Conservation (phyloP, 2,888 invertebrate species). For the Sthenelais limicola region DNA sequence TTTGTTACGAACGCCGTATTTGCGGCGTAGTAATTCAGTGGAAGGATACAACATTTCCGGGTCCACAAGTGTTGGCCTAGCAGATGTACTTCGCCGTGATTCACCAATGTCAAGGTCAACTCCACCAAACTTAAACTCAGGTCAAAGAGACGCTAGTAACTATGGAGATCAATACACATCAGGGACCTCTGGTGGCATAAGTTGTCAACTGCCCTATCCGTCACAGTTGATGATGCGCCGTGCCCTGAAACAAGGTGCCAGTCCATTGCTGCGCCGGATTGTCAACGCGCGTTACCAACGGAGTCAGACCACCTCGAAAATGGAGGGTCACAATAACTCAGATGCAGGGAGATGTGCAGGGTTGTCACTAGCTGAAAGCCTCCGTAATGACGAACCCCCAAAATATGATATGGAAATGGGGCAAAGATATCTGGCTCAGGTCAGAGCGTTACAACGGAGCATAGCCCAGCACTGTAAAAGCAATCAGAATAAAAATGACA, state of each 20-base stretch:
- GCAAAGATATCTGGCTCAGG: slow-evolving; percentile 20
- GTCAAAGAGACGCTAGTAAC: no score
- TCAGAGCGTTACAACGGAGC: slow-evolving; percentile 25
- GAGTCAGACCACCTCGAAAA: slow-evolving; percentile 1
- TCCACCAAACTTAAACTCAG: not conserved
- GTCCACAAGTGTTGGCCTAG: not conserved
- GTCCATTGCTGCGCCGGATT: slow-evolving; percentile 8
- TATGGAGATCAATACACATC: not conserved
- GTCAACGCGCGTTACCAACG: slow-evolving; percentile 28
- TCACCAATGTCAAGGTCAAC: slow-evolving; percentile 15
- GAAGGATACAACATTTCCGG: not conserved
- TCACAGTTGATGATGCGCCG: slow-evolving; percentile 9
- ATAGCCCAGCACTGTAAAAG: no score
- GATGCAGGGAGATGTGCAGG: not conserved
- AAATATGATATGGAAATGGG: slow-evolving; percentile 29
- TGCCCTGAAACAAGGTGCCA: slow-evolving; percentile 1
- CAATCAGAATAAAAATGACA: no score
- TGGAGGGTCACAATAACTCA: not conserved
- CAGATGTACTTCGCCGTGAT: not conserved
- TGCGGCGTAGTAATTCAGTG: slow-evolving; percentile 18
- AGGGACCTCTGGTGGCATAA: no score
- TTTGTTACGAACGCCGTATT: slow-evolving; percentile 5
- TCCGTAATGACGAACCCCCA: slow-evolving; percentile 21
- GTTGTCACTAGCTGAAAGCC: not conserved
- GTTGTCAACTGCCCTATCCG: no score